These are phyloP conservation scores for Sorex fumeus DNA, from an alignment of 2,113 vertebrate species.

Conservation along the genomic window DNA sequence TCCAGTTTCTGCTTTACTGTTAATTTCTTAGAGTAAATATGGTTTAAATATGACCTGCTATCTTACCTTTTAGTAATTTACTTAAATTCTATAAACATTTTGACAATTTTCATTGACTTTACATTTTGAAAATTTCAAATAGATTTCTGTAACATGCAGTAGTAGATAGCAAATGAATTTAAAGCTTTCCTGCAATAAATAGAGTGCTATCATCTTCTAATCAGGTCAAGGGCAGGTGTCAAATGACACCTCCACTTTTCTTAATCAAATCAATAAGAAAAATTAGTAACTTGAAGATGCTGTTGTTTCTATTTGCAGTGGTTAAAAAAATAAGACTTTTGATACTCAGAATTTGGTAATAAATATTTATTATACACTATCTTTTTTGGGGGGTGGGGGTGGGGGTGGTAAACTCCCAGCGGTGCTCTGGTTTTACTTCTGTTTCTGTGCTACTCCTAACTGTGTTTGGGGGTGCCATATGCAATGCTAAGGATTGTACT, in stretches of 20 bases:
- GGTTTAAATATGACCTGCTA: background rate
- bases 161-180: background rate
- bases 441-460: too few relatives aligned
- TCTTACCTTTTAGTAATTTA: conserved; percentile 50
- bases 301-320: background rate
- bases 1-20: background rate
- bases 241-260: background rate
- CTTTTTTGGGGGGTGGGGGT: too few relatives aligned
- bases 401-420: too few relatives aligned
- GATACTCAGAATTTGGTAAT: background rate
- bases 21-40: background rate
- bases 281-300: background rate
- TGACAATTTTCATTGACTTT: background rate
- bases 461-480: too few relatives aligned
- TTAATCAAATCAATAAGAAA: background rate
- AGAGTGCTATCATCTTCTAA: background rate
- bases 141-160: background rate
- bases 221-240: background rate
- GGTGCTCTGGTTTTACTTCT: too few relatives aligned
- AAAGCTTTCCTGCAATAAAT: background rate
- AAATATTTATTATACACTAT: background rate
- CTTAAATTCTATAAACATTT: background rate
- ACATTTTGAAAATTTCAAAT: background rate
- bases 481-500: too few relatives aligned
- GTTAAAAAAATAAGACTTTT: background rate